Percentiles rank a stretch among this genome's conserved stretches.
phyloP scores from a whole-genome alignment of 92 coral and sea anemone genomes.

The Scolanthus callimorphus region DNA sequence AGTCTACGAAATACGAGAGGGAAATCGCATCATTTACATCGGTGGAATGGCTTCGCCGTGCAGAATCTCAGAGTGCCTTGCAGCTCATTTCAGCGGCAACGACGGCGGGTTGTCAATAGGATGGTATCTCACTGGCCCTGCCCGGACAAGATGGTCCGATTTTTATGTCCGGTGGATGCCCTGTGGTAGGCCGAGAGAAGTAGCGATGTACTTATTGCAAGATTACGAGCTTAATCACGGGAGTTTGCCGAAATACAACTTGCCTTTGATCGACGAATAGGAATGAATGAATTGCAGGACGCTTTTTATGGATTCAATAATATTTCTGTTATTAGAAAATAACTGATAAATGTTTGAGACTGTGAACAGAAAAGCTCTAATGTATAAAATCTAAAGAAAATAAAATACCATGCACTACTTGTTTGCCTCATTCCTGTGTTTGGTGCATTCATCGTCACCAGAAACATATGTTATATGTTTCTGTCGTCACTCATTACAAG shows the following conservation, averaged over 20 bases:
- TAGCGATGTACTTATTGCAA: constrained; percentile 65
- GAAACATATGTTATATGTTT: no score
- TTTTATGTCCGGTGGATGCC: constrained; percentile 83
- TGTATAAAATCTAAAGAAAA: no score
- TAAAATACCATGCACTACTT: no score
- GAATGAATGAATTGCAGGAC: no score
- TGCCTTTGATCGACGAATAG: constrained; percentile 51
- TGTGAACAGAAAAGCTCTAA: no score
- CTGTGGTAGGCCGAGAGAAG: constrained; percentile 68
- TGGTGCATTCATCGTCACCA: no score
- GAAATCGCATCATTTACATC: constrained; percentile 66
- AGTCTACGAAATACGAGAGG: constrained; percentile 79
- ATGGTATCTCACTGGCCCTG: constrained; percentile 72
- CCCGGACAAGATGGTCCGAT: constrained; percentile 67
- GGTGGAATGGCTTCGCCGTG: constrained; percentile 76
- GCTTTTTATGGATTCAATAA: no score
- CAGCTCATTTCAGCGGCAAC: constrained; percentile 85
- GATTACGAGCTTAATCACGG: constrained; percentile 73
- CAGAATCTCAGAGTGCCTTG: constrained; percentile 70
- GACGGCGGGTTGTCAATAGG: constrained; percentile 88
- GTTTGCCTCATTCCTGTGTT: no score
- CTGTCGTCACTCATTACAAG: no score
- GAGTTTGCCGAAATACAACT: constrained; percentile 58
- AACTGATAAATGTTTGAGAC: no score
- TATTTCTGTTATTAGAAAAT: no score